Evolutionary conservation across 2,113 vertebrate genomes (phyloP).

Genomic region (Oriolus oriolus): DNA sequence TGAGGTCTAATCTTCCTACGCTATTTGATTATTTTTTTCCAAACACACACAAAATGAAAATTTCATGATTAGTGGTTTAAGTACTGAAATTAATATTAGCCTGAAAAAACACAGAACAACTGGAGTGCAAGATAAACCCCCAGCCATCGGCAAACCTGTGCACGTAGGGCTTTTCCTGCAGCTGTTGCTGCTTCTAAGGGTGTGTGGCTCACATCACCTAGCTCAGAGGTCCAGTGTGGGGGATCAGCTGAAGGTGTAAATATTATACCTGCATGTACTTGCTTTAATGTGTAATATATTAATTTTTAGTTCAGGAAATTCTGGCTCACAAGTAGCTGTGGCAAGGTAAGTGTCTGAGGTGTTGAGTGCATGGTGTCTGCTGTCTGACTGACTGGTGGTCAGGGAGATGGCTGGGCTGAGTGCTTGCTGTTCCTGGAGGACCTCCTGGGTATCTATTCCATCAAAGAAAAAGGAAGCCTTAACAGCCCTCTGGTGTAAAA

Average conservation of each 20-base stretch:
- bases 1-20: background rate
- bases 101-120: background rate
- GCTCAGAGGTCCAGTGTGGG: background rate
- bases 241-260: background rate
- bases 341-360: background rate
- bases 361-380: background rate
- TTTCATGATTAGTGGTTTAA: background rate
- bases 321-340: background rate
- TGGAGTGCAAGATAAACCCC: background rate
- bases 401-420: background rate
- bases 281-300: background rate
- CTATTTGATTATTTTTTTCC: background rate
- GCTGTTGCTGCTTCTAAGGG: background rate
- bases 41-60: background rate
- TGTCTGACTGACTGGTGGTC: background rate
- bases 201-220: background rate
- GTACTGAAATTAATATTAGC: background rate
- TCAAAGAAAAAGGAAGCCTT: background rate
- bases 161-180: rapidly evolving
- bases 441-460: background rate
- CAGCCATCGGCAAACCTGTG: background rate
- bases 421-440: background rate
- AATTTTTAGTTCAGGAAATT: background rate
- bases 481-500: background rate
- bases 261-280: background rate